A percentile compares a stretch with the other conserved stretches of the same genome.
Conservation (phyloP, 2,113 vertebrate species). For the Callionymus lyra region DNA sequence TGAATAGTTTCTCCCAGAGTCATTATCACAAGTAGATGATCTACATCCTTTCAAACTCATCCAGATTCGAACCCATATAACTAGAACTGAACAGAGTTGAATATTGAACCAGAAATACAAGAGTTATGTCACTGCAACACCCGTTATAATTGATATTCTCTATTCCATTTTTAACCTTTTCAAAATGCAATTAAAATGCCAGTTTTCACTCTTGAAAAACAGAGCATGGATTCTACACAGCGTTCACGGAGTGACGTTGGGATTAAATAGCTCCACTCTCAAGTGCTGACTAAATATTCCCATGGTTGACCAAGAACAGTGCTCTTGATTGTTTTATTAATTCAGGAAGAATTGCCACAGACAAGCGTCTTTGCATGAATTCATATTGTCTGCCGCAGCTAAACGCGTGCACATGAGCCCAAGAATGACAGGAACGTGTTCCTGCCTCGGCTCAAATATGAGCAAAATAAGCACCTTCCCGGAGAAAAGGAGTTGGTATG, state of each 20-base stretch:
- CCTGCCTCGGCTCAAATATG: constrained; percentile 41
- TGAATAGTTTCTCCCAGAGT: too few relatives aligned
- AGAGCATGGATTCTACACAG: too few relatives aligned
- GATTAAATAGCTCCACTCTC: constrained; percentile 46
- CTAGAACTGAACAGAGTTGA: too few relatives aligned
- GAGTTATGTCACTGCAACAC: too few relatives aligned
- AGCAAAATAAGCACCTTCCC: constrained; percentile 35
- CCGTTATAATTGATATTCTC: too few relatives aligned
- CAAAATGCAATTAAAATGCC: too few relatives aligned
- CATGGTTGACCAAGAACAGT: constrained; percentile 26
- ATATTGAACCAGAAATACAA: too few relatives aligned
- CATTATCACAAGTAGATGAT: too few relatives aligned
- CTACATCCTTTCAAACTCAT: too few relatives aligned
- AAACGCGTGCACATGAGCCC: constrained; percentile 50
- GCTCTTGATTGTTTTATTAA: constrained; percentile 58
- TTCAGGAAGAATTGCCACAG: constrained; percentile 43
- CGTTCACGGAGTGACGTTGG: constrained; percentile 19
- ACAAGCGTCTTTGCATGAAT: constrained; percentile 62
- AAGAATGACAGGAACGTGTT: constrained; percentile 56
- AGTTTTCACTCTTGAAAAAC: too few relatives aligned
- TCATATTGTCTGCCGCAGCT: constrained; percentile 37
- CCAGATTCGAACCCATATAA: too few relatives aligned
- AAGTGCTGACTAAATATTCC: constrained; percentile 31
- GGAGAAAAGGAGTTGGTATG: constrained; percentile 42
- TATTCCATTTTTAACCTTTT: too few relatives aligned